Conservation (phyloP, 2,113 vertebrate genomes). For the Urocynchramus pylzowi region DNA sequence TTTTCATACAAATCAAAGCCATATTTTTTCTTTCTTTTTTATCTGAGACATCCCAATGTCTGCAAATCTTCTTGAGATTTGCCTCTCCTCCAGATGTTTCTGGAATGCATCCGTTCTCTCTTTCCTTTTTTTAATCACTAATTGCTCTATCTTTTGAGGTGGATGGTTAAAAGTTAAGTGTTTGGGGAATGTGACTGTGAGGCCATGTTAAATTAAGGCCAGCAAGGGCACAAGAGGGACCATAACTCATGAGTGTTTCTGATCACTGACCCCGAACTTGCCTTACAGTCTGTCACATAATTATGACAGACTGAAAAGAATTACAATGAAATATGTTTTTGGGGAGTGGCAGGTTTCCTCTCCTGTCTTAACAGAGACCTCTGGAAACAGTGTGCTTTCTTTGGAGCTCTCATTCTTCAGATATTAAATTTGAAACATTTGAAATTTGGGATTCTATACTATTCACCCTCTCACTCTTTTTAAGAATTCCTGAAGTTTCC, state of each 20-base stretch:
- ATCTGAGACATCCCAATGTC: slow-evolving; percentile 41
- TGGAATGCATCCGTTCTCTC: slow-evolving; percentile 48
- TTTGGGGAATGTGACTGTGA: slow-evolving; percentile 38
- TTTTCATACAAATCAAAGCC: slow-evolving; percentile 28
- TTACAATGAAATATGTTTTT: neutral
- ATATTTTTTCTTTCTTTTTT: slow-evolving; percentile 16
- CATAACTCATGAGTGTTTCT: slow-evolving; percentile 59
- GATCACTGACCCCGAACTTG: slow-evolving; percentile 66
- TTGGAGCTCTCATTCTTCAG: neutral
- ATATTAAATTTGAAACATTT: neutral
- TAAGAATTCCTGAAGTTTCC: neutral
- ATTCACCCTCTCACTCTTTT: neutral
- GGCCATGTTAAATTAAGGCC: slow-evolving; percentile 58
- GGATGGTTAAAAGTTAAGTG: slow-evolving; percentile 53
- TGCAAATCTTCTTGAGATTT: slow-evolving; percentile 21
- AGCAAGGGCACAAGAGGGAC: slow-evolving; percentile 23
- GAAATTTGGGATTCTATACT: neutral
- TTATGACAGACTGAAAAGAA: slow-evolving; percentile 35
- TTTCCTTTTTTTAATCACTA: slow-evolving; percentile 4
- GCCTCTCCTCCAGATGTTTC: slow-evolving; percentile 64
- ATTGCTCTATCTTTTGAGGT: slow-evolving; percentile 56
- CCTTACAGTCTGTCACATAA: slow-evolving; percentile 35
- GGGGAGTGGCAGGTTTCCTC: neutral
- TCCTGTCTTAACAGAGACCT: neutral
- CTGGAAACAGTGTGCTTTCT: neutral